Evolutionary conservation across 2,797 vertebrate species (phyloP).

Genomic region (Characodon lateralis): DNA sequence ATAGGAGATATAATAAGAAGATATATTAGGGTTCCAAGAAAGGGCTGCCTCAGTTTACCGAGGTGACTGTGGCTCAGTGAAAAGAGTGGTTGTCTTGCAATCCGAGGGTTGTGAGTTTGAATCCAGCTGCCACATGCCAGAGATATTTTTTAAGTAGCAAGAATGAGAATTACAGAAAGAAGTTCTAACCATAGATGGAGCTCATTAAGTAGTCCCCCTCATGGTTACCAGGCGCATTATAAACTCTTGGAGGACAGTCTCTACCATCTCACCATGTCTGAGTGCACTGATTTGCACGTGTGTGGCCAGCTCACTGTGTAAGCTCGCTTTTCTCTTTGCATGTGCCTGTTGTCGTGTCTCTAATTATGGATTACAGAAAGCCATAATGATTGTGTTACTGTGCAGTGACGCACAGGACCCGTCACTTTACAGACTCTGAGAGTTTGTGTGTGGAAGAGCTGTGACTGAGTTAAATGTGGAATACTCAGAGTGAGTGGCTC

Average conservation of each 20-base stretch:
- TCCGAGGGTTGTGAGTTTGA: no score
- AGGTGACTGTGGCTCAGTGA: no score
- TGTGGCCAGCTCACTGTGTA: constrained; percentile 44
- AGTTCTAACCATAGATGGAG: not conserved
- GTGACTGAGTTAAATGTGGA: constrained; percentile 12
- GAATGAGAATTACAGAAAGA: not conserved
- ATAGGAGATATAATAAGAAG: no score
- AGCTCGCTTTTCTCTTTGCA: constrained; percentile 39
- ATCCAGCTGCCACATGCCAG: no score
- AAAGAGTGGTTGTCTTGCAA: no score
- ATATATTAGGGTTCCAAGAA: no score
- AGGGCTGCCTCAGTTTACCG: no score
- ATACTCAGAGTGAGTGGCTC: constrained; percentile 42
- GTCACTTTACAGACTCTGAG: constrained; percentile 56
- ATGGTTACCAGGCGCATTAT: constrained; percentile 52
- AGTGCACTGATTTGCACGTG: constrained; percentile 60
- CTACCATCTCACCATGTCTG: constrained; percentile 38
- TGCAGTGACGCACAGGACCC: constrained; percentile 58
- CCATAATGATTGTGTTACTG: constrained; percentile 71
- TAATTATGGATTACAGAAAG: constrained; percentile 72
- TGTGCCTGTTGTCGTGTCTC: constrained; percentile 55
- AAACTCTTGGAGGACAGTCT: constrained; percentile 22
- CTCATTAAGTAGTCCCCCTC: constrained; percentile 21
- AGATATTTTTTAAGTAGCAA: not conserved
- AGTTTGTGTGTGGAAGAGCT: constrained; percentile 25